Evolutionary conservation across 1,140 invertebrate genomes (phyloP), one percentile per base, ranked within the genome.

Genomic region (Mycetomoellerius zeteki): DNA sequence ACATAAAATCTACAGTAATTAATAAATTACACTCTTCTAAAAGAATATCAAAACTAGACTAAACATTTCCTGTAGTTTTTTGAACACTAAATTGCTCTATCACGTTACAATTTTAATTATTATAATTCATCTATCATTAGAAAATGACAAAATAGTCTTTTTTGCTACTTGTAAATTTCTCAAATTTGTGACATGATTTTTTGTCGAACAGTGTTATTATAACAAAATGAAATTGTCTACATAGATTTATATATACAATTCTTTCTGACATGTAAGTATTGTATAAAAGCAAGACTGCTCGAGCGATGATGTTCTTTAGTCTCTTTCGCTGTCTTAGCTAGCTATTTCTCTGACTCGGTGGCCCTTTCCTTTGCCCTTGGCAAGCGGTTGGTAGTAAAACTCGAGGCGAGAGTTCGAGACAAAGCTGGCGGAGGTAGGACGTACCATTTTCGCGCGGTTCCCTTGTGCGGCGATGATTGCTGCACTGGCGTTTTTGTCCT

Each of bases 391-490:
- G 33, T 60, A 71, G 50, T 84, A 84, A 73, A 84, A 84, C n/a
- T 37, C n/a, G 37, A 16, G 33, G 54, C 52, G 54, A 47, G 24
- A 37, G 37, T 16, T 75, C 54, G 80, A 75, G 72, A 84, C 80
- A 84, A 84, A 84, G 69, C 80, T 54, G 24, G 69, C 54, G 37
- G 14, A 84, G 69, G 80, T 14, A 60, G 80, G 24, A 16, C 69
- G 37, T 56, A 27, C 43, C 69, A 84, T 84, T 88, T 89, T 89
- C 60, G 24, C 87, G 85, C 60, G 50, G 60, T 77, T 86, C 56
- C 37, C 87, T 67, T 78, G 21, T 58, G 19, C 71, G 77, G 52
- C 62, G 27, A 75, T 86, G 88, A 90, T 90, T 87, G 89, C 85
- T 77, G 62, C 27, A 73, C 77, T 72, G 85, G 3, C 85, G 50